Conservation (phyloP, 2,797 vertebrate genomes). For the Hapalemur alaotrensis region DNA sequence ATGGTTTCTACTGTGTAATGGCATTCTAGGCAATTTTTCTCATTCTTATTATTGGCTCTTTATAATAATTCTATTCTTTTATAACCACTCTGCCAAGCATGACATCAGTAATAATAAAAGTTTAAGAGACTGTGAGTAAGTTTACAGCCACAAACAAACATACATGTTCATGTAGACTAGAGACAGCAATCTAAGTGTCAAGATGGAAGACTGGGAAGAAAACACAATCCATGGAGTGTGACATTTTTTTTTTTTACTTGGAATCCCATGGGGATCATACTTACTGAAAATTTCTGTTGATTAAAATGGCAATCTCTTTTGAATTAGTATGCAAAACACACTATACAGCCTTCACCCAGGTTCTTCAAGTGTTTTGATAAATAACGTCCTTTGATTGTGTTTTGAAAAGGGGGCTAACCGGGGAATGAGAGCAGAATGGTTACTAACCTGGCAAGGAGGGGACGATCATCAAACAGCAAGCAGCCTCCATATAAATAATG, state of each 20-base stretch:
- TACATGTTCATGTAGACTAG: not conserved
- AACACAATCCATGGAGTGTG: not conserved
- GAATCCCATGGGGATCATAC: not conserved
- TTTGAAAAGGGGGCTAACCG: conserved; percentile 22
- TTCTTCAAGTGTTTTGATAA: conserved; percentile 69
- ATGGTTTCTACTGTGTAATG: not conserved
- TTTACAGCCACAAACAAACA: not conserved
- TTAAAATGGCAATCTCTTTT: conserved; percentile 55
- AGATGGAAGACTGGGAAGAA: not conserved
- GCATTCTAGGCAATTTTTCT: not conserved
- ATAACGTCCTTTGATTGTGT: conserved; percentile 41
- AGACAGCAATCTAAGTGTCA: not conserved
- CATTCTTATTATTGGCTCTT: not conserved
- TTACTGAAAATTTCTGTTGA: conserved; percentile 40
- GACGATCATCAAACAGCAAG: conserved; percentile 61
- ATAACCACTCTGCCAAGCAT: not conserved
- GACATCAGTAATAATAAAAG: not conserved
- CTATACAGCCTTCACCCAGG: not conserved
- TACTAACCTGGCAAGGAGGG: conserved; percentile 34
- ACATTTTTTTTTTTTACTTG: not conserved
- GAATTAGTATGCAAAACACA: conserved; percentile 49
- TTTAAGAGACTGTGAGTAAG: not conserved
- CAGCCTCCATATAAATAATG: conserved; percentile 18
- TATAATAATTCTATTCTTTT: not conserved
- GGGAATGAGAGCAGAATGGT: not conserved